phyloP scores from a whole-genome alignment of 2,888 invertebrate genomes.

The Julus scanicus region DNA sequence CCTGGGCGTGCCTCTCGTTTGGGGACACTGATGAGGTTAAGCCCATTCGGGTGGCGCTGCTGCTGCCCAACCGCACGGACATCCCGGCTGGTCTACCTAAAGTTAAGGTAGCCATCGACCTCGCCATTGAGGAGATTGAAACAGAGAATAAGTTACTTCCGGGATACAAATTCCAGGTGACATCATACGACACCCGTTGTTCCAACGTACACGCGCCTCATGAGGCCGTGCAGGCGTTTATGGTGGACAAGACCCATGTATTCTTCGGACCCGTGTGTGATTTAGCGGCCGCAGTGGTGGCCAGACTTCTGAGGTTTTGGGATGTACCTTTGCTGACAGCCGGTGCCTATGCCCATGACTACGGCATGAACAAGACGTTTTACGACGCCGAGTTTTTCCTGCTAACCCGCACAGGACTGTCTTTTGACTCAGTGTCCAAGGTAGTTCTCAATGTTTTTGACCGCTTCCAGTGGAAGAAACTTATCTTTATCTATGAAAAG shows the following conservation, averaged over 20 bases:
- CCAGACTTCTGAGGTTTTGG: conserved; percentile 79
- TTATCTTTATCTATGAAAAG: conserved; percentile 80
- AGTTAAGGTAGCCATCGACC: conserved; percentile 73
- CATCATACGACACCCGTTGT: conserved; percentile 61
- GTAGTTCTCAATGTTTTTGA: conserved; percentile 58
- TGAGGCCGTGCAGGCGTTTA: conserved; percentile 69
- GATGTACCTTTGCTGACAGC: conserved; percentile 80
- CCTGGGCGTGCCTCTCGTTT: neutral
- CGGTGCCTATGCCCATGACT: conserved; percentile 84
- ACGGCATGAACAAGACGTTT: conserved; percentile 76
- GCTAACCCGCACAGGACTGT: conserved; percentile 77
- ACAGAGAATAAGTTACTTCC: conserved; percentile 63
- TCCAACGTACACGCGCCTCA: conserved; percentile 61
- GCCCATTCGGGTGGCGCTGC: conserved; percentile 58
- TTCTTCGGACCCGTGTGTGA: conserved; percentile 61
- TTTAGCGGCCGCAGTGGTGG: conserved; percentile 74
- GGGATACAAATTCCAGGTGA: conserved; percentile 68
- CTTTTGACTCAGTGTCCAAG: conserved; percentile 57
- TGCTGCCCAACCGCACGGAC: conserved; percentile 60
- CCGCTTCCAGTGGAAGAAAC: conserved; percentile 75
- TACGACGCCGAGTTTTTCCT: conserved; percentile 82
- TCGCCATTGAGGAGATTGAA: conserved; percentile 71
- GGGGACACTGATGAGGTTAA: neutral
- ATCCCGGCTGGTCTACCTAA: conserved; percentile 64
- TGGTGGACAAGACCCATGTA: conserved; percentile 55